Evolutionary conservation across 2,113 vertebrate species (phyloP), one percentile per base, ranked within the genome.

Genomic region (Hyperopisus bebe): DNA sequence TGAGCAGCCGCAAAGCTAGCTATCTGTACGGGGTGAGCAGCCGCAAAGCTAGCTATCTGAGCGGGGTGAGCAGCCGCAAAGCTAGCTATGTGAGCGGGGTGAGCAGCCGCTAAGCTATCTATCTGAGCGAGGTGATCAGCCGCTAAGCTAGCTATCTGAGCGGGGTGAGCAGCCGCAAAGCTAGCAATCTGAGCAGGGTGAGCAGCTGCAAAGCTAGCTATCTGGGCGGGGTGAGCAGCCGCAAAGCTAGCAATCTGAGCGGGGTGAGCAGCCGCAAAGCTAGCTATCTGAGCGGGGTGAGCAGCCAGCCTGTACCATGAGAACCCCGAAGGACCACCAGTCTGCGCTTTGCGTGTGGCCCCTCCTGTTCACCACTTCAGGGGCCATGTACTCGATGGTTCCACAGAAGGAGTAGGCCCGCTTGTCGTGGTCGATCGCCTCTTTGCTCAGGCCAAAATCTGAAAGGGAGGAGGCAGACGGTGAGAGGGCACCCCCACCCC

Each of bases 341-440:
- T 99, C 98, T 0, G 98, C 98, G 3, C 98, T 99, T 91, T 99
- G 98, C 0, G 98, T 97, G 90, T 99, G 98, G 0, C 98, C 98
- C 74, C 98, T 95, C 88, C 98, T 96, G 92, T 98, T 99, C 47
- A 99, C 98, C 47, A 99, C 98, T 94, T 99, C 98, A 0, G 98
- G 98, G 8, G 98, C 98, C 98, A 99, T 99, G 92, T 99, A 99
- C 92, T 99, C 98, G 19, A 99, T 98, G 0, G 98, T 99, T 77
- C 98, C 98, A 13, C 98, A 99, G 93, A 99, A 99, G 0, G 98
- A 99, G 93, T 99, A 99, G 0, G 98, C 98, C 91, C 98, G 93
- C 94, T 98, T 98, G 94, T 99, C 98, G 0, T 98, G 96, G 91
- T 99, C 98, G 0, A 99, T 98, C 84, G 98, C 97, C 92, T 99